Evolutionary conservation across 2,797 vertebrate species (phyloP).

Genomic region (Ceryle rudis): DNA sequence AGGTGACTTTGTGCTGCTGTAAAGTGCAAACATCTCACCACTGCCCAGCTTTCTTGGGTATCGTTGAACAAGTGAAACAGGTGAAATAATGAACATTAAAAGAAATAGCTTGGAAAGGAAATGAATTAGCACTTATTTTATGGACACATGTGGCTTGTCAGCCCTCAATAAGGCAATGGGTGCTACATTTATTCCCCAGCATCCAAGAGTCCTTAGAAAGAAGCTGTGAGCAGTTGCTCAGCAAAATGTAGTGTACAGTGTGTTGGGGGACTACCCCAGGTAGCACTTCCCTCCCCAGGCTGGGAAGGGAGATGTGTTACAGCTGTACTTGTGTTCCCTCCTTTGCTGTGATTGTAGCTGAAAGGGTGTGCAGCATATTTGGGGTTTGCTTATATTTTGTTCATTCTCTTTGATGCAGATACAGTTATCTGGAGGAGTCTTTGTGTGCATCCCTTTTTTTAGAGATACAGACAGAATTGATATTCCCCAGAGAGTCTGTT

Average conservation of each 20-base stretch:
- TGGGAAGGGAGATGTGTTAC: neutral
- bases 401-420: neutral
- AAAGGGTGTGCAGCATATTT: neutral
- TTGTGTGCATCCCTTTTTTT: neutral
- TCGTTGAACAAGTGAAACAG: neutral
- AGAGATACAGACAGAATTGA: neutral
- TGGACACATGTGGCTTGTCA: neutral
- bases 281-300: neutral
- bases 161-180: neutral
- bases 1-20: neutral
- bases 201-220: neutral
- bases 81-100: neutral
- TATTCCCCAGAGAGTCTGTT: neutral
- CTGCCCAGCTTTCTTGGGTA: neutral
- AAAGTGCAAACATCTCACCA: neutral
- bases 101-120: neutral
- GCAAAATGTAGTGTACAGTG: neutral
- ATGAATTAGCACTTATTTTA: neutral
- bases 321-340: neutral
- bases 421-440: neutral
- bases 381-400: neutral
- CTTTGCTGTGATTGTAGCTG: neutral
- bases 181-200: neutral
- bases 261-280: neutral
- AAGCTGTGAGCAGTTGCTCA: neutral